Evolutionary conservation across 2,113 vertebrate genomes (phyloP), one percentile per base, ranked within the genome.

Genomic region (Cacatua alba): DNA sequence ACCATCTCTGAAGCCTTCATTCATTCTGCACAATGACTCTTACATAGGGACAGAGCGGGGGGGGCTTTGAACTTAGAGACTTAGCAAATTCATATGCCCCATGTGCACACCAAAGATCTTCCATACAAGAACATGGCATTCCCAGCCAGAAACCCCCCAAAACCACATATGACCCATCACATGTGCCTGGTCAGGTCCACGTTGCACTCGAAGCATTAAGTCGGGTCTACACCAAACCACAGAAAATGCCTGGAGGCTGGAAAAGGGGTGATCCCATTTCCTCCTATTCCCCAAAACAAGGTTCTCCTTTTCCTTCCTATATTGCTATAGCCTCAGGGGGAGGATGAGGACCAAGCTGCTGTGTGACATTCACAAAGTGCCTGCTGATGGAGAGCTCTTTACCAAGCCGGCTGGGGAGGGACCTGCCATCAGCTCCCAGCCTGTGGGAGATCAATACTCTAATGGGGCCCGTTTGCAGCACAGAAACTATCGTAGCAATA

Each of bases 391-490:
- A 96, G 81, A 80, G 87, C 71, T 85, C 93, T 77, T 92, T 59
- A 9, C 91, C 91, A 21, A 46, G 78, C 20, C 67, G 11, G 84
- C 82, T 80, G 84, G 90, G 90, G 79, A 95, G 87, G 93, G 79
- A 89, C 65, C 70, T 12, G 2, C 43, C 86, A 8, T 23, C 89
- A 44, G 86, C 91, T 95, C 91, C 65, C 84, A 13, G 94, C 63
- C 0, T 48, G 94, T 1, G 44, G 84, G 71, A 68, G 89, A 95
- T 93, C 95, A 90, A 95, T 95, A 67, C 90, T 33, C 63, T 94
- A 94, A 95, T 94, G 92, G 95, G 85, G 85, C 9, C 93, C 87
- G 94, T 67, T 96, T 88, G 90, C 92, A 96, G 90, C 90, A 59
- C 89, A 87, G 67, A 84, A 94, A n/a, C 78, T 92, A 79, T 83